Evolutionary conservation across 2,113 vertebrate genomes (phyloP).

Genomic region (Anas platyrhynchos): DNA sequence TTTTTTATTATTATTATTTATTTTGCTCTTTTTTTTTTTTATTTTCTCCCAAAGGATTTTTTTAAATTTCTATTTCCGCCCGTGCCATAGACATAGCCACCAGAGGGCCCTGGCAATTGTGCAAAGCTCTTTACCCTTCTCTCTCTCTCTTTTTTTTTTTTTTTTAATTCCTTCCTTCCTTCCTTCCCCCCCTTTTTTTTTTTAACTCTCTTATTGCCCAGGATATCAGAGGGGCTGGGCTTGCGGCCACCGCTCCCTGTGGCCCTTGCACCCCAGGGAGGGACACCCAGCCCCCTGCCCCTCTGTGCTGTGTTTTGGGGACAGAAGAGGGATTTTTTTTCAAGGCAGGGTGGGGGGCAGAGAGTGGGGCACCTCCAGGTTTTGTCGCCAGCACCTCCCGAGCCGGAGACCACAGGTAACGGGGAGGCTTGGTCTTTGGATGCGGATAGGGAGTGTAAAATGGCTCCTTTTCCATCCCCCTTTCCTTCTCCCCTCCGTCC

Average conservation of each 20-base stretch:
- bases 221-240: background rate
- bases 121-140: background rate
- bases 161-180: background rate
- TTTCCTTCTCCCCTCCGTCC: background rate
- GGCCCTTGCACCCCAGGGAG: background rate
- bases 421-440: background rate
- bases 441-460: background rate
- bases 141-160: accelerated
- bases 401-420: slow-evolving; percentile 17
- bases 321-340: background rate
- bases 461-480: background rate
- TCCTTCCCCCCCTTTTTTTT: background rate
- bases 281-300: background rate
- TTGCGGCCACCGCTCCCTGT: background rate
- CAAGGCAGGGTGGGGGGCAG: too few species aligned
- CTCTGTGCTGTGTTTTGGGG: background rate
- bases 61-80: background rate
- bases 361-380: background rate
- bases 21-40: too few species aligned
- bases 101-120: background rate
- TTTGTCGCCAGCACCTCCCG: background rate
- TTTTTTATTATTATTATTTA: too few species aligned
- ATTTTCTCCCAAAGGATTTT: too few species aligned
- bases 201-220: background rate
- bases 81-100: background rate